phyloP scores from a whole-genome alignment of 2,797 vertebrate genomes.

The Hydrocynus forskahlii region DNA sequence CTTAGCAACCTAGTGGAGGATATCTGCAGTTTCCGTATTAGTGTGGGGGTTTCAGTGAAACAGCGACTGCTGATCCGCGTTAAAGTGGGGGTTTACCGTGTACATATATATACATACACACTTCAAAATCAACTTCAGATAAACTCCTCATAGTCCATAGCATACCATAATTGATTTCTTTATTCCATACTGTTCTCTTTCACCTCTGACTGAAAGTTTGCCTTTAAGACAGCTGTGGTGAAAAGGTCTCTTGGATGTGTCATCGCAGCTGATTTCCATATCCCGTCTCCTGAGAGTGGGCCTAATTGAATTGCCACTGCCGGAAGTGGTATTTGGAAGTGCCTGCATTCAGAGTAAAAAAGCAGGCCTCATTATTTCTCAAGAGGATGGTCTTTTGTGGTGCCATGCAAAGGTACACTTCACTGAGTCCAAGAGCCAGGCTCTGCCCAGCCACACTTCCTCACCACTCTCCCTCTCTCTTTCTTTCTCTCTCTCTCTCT shows the following conservation, averaged over 20 bases:
- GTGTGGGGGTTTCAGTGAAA: too few species aligned
- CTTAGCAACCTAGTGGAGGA: too few species aligned
- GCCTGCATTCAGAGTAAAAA: slow-evolving; percentile 55
- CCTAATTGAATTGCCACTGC: slow-evolving; percentile 58
- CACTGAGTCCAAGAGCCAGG: slow-evolving; percentile 22
- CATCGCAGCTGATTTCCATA: slow-evolving; percentile 22
- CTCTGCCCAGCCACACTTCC: slow-evolving; percentile 37
- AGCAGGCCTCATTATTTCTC: slow-evolving; percentile 72
- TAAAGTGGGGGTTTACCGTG: too few species aligned
- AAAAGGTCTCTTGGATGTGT: background rate
- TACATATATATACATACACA: too few species aligned
- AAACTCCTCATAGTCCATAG: too few species aligned
- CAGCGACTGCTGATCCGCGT: too few species aligned
- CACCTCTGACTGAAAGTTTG: background rate
- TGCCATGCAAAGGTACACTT: slow-evolving; percentile 48
- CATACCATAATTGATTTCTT: too few species aligned
- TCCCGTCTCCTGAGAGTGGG: background rate
- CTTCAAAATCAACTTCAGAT: too few species aligned
- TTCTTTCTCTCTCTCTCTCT: background rate
- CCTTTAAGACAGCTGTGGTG: background rate
- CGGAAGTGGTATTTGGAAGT: slow-evolving; percentile 55
- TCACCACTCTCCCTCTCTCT: background rate
- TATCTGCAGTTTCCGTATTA: too few species aligned
- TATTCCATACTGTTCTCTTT: background rate
- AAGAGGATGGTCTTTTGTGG: slow-evolving; percentile 69